Conservation (phyloP, 2,797 vertebrate species). For the Bradypodion ventrale region DNA sequence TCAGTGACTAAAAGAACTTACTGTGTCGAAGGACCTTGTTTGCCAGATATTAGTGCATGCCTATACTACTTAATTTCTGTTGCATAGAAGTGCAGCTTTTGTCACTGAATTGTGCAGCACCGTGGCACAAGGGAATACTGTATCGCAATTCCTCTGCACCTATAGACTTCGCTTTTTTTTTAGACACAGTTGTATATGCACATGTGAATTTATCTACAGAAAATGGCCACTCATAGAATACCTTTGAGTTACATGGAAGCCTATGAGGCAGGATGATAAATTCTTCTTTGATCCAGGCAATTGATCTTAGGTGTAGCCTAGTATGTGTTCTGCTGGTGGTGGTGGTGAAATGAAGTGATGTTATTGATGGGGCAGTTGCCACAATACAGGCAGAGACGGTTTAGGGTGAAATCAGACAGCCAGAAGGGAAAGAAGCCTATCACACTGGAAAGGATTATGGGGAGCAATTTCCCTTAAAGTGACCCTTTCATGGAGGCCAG, state of each 20-base stretch:
- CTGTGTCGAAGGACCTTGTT: constrained; percentile 1
- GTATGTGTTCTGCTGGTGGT: background rate
- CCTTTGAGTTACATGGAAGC: background rate
- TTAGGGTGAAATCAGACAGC: too few species aligned
- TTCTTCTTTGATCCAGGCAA: background rate
- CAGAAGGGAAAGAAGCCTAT: too few species aligned
- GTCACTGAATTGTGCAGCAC: background rate
- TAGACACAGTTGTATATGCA: rapidly evolving
- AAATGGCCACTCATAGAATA: background rate
- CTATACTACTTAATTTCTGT: background rate
- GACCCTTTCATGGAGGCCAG: too few species aligned
- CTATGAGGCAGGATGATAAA: background rate
- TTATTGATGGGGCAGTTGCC: background rate
- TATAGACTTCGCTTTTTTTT: background rate
- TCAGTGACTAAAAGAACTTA: constrained; percentile 23
- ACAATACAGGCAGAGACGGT: background rate
- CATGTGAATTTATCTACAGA: background rate
- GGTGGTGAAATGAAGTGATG: too few species aligned
- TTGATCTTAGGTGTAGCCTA: background rate
- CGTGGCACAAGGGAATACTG: rapidly evolving
- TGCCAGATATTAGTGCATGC: background rate
- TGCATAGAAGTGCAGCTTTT: background rate
- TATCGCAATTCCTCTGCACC: background rate
- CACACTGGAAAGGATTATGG: too few species aligned
- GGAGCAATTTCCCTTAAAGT: too few species aligned